These are phyloP conservation scores for Xestobium rufovillosum DNA, from an alignment of 2,888 invertebrate genomes.

Conservation along the genomic window DNA sequence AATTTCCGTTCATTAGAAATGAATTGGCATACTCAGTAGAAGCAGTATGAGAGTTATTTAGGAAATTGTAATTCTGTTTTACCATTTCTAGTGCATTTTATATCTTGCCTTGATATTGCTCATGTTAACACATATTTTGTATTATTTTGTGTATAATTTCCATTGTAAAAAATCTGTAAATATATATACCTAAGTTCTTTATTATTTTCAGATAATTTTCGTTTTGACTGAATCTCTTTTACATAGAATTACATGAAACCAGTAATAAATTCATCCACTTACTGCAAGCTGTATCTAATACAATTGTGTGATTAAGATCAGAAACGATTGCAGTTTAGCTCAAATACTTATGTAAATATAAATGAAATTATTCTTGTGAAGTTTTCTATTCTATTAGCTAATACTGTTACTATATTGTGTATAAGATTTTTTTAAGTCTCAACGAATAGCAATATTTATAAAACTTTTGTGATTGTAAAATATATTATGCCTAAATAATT, in stretches of 20 bases:
- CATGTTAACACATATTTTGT: not conserved
- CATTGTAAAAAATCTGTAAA: not conserved
- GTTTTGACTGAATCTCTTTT: slow-evolving; percentile 21
- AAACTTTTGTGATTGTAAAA: slow-evolving; percentile 45
- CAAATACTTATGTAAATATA: slow-evolving; percentile 37
- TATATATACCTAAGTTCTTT: not conserved
- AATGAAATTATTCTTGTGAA: slow-evolving; percentile 40
- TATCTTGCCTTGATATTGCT: not conserved
- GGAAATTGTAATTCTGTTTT: not conserved
- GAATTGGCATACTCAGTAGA: too few relatives aligned
- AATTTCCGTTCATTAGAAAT: slow-evolving; percentile 19
- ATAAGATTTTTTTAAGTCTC: slow-evolving; percentile 43
- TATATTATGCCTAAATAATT: too few relatives aligned
- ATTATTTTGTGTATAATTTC: not conserved
- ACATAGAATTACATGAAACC: too few relatives aligned
- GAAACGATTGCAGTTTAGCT: slow-evolving; percentile 33
- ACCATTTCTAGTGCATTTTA: not conserved
- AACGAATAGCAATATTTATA: slow-evolving; percentile 45
- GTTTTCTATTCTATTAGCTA: slow-evolving; percentile 42
- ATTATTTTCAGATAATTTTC: not conserved
- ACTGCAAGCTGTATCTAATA: slow-evolving; percentile 18
- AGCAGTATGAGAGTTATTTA: not conserved
- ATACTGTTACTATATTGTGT: slow-evolving; percentile 41
- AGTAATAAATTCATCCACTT: too few relatives aligned
- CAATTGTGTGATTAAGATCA: slow-evolving; percentile 22